Base-by-base conservation (phyloP, 2,888 invertebrate genomes). In the Drosophila cyrtoloma region DNA sequence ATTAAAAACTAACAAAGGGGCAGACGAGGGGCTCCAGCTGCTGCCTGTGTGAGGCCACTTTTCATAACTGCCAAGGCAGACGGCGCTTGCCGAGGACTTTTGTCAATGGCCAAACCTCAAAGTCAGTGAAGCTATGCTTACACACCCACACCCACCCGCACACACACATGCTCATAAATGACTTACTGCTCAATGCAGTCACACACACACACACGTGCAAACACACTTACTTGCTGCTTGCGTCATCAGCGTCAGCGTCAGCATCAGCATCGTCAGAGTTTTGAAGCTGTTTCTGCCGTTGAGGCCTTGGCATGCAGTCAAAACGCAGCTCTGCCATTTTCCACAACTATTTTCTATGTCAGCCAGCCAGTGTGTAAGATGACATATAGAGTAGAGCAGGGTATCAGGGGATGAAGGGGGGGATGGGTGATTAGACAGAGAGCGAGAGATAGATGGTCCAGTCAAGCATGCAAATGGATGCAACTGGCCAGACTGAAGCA, bases 291-390 rank as follows among this genome's bases (percentile, higher is more conserved):
- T 75, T 65, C 74, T 64, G 64, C 68, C 51, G 64, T 50, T 67
- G 77, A 83, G 87, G 87, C 89, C 87, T 86, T 86, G 89, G 87
- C 89, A 86, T 78, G 86, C 81, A 86, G 86, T 86, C 89, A 86
- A 86, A 89, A 85, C 87, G 89, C 84, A 89, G 77, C 75, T 71
- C 74, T 70, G 67, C 78, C 81, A 52, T 53, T 69, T 72, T 72
- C 68, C 75, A 64, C 84, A 89, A 89, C 83, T 84, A 85, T 87
- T 89, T 87, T 86, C 85, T 87, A 83, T 83, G 87, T 84, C 89
- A 86, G 79, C 76, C 64, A 65, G 59, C 70, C 71, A 74, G 66
- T 55, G 32, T 77, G 67, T 61, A 79, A 71, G 66, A 66, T 67
- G 72, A 65, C 59, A 61, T 62, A 50, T 53, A 64, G 56, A 50